Evolutionary conservation across 2,888 invertebrate genomes (phyloP).

Genomic region (Dryococelus australis): DNA sequence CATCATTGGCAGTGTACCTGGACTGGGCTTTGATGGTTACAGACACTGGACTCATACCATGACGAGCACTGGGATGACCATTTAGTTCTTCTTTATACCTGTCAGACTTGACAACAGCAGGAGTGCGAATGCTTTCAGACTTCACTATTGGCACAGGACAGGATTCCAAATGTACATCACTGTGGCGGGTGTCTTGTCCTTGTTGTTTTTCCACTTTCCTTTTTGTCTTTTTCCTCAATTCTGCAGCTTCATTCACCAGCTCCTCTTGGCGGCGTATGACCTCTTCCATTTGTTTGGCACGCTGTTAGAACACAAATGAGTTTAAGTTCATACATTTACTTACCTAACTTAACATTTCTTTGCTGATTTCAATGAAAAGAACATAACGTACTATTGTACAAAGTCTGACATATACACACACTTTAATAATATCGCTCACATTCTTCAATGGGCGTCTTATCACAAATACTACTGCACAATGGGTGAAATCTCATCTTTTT

Average conservation of each 20-base stretch:
- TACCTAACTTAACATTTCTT: no score
- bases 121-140: not conserved
- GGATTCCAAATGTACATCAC: not conserved
- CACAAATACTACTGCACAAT: no score
- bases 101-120: not conserved
- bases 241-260: constrained; percentile 22
- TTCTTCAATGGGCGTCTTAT: no score
- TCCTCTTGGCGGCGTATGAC: constrained; percentile 22
- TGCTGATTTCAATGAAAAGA: no score
- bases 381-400: no score
- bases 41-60: not conserved
- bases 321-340: no score
- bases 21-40: not conserved
- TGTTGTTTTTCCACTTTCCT: not conserved
- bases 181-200: not conserved
- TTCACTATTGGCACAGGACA: not conserved
- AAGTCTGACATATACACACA: no score
- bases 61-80: not conserved
- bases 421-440: no score
- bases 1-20: not conserved
- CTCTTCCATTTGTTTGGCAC: not conserved
- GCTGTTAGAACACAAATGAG: not conserved
- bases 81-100: not conserved
- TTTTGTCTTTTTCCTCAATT: not conserved
- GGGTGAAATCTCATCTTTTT: no score